Evolutionary conservation across 2,888 invertebrate genomes (phyloP), one percentile per base, ranked within the genome.

Genomic region (Dione vanillae): DNA sequence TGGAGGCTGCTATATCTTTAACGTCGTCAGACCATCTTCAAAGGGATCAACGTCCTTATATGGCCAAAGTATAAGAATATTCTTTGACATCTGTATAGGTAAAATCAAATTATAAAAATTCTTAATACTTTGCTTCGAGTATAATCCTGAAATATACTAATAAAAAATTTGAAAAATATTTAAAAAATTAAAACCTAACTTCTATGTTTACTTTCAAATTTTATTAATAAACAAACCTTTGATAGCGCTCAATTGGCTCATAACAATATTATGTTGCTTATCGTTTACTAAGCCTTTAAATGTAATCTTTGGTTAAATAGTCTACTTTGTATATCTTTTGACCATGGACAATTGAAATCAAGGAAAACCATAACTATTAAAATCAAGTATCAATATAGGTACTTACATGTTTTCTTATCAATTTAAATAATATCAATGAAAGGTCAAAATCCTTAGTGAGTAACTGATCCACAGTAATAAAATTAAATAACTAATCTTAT

Each of bases 401-500:
- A 52, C 12, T n/a, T 9, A 37, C 16, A 10, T n/a, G 35, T 54
- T 37, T 1, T 54, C 16, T 54, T 54, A 54, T 54, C 54, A 37
- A 5, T 37, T 37, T 16, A 54, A 52, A 52, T 7, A 35, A 56
- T 6, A 56, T 59, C 40, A 43, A 59, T 11, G 16, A 41, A 41
- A 58, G 41, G 41, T 58, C 41, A 41, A 58, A 58, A 58, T 41
- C 58, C 20, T 37, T 56, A 56, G 37, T 16, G 7, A 37, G 16
- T 20, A 19, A 58, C 16, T 58, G 40, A 58, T 41, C 5, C 19
- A 19, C 19, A 16, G 56, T 16, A 16, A 54, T 35, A 35, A 14
- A 35, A 19, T 49, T n/a, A n/a, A n/a, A 10, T 27, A 51, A 0
- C 6, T 45, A 8, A 45, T 45, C 9, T 45, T 45, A 45, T n/a